Percentiles rank a stretch among this genome's conserved stretches.
phyloP scores from a whole-genome alignment of 1,140 invertebrate genomes.

The Temnothorax curvispinosus region DNA sequence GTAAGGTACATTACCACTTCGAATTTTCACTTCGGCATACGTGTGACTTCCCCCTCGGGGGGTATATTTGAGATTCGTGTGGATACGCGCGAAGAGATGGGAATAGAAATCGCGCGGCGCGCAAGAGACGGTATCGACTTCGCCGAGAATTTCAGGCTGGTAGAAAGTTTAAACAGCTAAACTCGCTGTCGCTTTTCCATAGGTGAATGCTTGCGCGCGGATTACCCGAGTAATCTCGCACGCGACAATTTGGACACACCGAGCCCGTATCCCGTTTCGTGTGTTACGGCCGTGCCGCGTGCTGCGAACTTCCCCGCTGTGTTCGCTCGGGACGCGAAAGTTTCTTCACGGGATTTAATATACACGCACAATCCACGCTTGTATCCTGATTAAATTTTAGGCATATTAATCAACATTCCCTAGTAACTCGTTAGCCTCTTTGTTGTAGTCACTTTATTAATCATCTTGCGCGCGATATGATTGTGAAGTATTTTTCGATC shows the following conservation, averaged over 20 bases:
- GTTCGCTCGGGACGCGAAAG: slow-evolving; percentile 26
- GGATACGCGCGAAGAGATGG: not conserved
- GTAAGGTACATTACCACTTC: not conserved
- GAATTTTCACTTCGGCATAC: slow-evolving; percentile 1
- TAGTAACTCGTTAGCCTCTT: not conserved
- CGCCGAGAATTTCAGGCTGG: not conserved
- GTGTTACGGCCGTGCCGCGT: not conserved
- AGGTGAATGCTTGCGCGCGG: not conserved
- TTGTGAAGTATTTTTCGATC: not conserved
- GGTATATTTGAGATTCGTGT: not conserved
- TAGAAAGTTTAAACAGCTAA: slow-evolving; percentile 16
- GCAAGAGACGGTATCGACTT: not conserved
- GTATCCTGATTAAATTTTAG: slow-evolving; percentile 50
- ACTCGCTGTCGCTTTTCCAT: slow-evolving; percentile 9
- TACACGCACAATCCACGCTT: slow-evolving; percentile 7
- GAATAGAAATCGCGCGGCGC: not conserved
- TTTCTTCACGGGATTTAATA: slow-evolving; percentile 58
- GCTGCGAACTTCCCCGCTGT: not conserved
- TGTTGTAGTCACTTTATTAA: slow-evolving; percentile 12
- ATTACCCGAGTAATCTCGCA: slow-evolving; percentile 47
- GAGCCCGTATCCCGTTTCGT: not conserved
- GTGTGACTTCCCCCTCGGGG: not conserved
- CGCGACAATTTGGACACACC: slow-evolving; percentile 42
- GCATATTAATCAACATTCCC: slow-evolving; percentile 57
- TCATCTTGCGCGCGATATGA: not conserved